A percentile compares a stretch with the other conserved stretches of the same genome.
Evolutionary conservation across 2,888 invertebrate species (phyloP).

Genomic region (Aporophyla lueneburgensis): DNA sequence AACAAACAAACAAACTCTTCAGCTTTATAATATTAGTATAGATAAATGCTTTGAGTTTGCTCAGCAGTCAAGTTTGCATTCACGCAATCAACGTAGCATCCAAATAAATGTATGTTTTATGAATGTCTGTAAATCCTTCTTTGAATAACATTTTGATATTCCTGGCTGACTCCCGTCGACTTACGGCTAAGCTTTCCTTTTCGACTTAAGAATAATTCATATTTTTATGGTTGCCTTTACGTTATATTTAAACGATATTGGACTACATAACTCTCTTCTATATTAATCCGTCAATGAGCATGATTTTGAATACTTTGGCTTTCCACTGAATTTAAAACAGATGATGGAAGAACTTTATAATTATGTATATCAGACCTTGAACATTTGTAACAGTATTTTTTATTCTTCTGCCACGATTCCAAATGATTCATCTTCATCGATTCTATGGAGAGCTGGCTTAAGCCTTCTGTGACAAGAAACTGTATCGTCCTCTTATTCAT

Average conservation of each 20-base stretch:
- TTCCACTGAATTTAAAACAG: not conserved
- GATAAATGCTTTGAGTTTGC: no score
- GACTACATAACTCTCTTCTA: not conserved
- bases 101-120: not conserved
- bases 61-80: not conserved
- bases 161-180: slow-evolving; percentile 11
- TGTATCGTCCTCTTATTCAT: not conserved
- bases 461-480: not conserved
- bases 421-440: no score
- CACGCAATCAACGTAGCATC: not conserved
- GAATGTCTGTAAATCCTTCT: not conserved
- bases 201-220: slow-evolving; percentile 34
- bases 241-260: slow-evolving; percentile 24
- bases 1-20: no score
- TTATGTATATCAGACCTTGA: not conserved
- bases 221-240: slow-evolving; percentile 13
- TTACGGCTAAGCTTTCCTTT: slow-evolving; percentile 36
- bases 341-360: not conserved
- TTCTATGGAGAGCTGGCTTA: not conserved
- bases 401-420: not conserved
- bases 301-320: not conserved
- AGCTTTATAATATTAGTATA: no score
- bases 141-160: slow-evolving; percentile 45
- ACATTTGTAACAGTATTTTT: not conserved
- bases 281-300: not conserved